Conservation (phyloP, 2,888 invertebrate species). For the Agapostemon virescens region DNA sequence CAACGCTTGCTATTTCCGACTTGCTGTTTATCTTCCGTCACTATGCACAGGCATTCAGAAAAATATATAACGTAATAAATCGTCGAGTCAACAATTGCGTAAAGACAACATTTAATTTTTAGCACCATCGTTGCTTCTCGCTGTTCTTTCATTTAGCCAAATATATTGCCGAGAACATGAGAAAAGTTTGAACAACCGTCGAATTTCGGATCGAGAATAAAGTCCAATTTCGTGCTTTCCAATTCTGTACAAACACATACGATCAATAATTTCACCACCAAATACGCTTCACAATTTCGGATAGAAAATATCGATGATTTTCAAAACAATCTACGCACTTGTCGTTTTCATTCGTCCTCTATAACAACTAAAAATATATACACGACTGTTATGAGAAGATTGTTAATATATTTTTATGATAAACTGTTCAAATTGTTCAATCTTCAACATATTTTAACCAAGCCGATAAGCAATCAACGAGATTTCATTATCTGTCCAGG, state of each 20-base stretch:
- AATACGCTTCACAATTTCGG: background rate
- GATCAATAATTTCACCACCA: background rate
- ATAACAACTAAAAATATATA: background rate
- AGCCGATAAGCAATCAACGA: background rate
- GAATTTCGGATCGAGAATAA: background rate
- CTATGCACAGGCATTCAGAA: constrained; percentile 43
- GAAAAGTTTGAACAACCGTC: background rate
- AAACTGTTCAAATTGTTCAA: background rate
- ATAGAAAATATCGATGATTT: background rate
- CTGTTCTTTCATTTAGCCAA: background rate
- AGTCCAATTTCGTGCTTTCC: background rate
- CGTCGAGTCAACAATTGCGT: background rate
- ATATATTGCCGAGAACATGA: background rate
- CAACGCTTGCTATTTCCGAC: constrained; percentile 61
- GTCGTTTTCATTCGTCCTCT: no score
- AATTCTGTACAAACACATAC: background rate
- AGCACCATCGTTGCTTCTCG: background rate
- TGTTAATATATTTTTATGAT: background rate
- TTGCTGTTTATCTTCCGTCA: constrained; percentile 45
- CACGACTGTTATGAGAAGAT: background rate
- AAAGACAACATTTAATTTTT: background rate
- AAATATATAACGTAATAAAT: constrained; percentile 45
- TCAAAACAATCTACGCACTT: background rate
- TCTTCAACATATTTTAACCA: background rate
- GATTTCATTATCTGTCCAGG: no score